Percentiles rank a stretch among this genome's conserved stretches.
These are phyloP conservation scores for Calliphora vicina DNA, from an alignment of 1,140 invertebrate species.

Conservation along the genomic window DNA sequence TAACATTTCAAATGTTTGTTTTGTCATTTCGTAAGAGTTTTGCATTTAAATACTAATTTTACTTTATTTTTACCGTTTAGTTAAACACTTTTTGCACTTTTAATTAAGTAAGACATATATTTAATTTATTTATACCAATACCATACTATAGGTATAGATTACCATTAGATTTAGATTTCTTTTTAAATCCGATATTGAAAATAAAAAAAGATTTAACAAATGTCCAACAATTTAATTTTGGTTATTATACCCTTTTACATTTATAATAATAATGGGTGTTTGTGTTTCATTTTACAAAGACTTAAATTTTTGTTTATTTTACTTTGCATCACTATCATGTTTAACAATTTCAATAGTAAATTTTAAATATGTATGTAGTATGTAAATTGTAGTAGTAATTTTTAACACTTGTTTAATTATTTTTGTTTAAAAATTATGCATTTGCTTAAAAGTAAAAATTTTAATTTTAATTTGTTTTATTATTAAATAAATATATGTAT, in stretches of 20 bases:
- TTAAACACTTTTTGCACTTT: no score
- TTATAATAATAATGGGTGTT: background rate
- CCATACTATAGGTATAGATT: no score
- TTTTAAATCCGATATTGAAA: background rate
- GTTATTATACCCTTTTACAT: background rate
- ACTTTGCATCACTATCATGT: background rate
- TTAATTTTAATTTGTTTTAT: background rate
- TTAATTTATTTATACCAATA: no score
- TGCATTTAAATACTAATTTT: no score
- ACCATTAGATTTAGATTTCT: no score
- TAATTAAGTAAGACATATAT: no score
- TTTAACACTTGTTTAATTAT: background rate
- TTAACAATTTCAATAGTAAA: slow-evolving; percentile 10
- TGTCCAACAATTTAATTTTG: background rate
- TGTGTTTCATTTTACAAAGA: no score
- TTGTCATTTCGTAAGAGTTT: no score
- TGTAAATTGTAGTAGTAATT: background rate
- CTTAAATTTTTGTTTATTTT: background rate
- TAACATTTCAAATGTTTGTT: no score
- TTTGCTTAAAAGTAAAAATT: background rate
- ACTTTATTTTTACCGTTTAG: no score
- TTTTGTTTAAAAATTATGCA: background rate
- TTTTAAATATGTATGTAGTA: background rate
- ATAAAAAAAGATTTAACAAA: background rate
- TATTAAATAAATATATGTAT: background rate